Evolutionary conservation across 1,140 invertebrate genomes (phyloP).

Genomic region (Sarcophaga bullata): DNA sequence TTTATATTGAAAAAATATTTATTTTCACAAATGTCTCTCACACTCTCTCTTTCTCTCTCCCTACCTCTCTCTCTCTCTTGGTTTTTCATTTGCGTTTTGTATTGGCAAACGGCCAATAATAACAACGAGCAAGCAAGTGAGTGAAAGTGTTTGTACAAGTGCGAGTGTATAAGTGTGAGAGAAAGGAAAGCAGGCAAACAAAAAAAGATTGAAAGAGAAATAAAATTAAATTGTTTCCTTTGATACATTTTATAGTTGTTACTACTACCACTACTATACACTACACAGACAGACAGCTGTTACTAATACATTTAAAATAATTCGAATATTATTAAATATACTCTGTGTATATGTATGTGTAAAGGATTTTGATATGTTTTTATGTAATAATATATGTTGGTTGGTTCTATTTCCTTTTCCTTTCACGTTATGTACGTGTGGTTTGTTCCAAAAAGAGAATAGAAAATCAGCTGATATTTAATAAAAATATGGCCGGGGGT

Average conservation of each 20-base stretch:
- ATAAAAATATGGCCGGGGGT: too few relatives aligned
- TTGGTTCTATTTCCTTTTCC: too few relatives aligned
- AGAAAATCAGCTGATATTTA: too few relatives aligned
- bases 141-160: background rate
- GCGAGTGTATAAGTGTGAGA: background rate
- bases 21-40: background rate
- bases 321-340: background rate
- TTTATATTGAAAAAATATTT: conserved; percentile 10
- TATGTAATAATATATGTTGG: too few relatives aligned
- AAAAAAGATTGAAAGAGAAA: background rate
- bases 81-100: background rate
- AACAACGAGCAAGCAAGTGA: background rate
- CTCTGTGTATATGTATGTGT: background rate
- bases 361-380: too few relatives aligned
- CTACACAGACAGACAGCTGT: too few relatives aligned
- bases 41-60: too few relatives aligned
- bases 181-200: background rate
- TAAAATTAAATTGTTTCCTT: background rate
- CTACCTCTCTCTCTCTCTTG: background rate
- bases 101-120: background rate
- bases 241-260: background rate
- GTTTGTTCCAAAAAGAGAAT: too few relatives aligned
- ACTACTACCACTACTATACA: background rate
- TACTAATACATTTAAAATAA: background rate
- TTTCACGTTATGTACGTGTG: too few relatives aligned